Conservation (phyloP, 2,113 vertebrate genomes). For the Phocoena sinus region DNA sequence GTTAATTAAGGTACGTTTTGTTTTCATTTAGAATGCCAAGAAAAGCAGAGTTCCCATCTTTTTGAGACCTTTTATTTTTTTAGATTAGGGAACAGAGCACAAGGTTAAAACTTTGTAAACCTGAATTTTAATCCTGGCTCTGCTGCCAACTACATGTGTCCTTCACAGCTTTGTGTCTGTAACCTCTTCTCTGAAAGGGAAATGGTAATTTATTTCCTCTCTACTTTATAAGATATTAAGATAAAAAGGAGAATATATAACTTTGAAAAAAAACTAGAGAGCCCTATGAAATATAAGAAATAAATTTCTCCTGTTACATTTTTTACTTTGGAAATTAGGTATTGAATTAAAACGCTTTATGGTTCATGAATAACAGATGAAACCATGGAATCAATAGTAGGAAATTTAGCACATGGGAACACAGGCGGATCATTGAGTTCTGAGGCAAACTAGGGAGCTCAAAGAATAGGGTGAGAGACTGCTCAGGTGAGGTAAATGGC, state of each 20-base stretch:
- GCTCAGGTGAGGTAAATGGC: neutral
- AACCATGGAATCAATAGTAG: neutral
- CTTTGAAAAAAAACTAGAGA: neutral
- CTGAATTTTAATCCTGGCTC: neutral
- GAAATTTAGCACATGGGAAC: neutral
- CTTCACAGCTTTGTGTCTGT: neutral
- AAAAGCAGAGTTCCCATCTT: neutral
- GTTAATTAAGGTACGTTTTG: neutral
- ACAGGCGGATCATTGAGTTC: neutral
- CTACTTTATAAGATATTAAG: neutral
- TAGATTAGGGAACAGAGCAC: neutral
- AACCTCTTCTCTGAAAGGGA: neutral
- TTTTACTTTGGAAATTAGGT: slow-evolving; percentile 26
- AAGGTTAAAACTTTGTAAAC: neutral
- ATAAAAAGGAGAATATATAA: neutral
- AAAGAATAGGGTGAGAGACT: neutral
- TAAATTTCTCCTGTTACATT: neutral
- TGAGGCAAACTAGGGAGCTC: neutral
- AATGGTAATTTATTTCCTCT: neutral
- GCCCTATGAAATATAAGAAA: neutral
- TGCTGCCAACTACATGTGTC: neutral
- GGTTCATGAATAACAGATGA: neutral
- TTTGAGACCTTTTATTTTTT: neutral
- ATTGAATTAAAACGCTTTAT: neutral
- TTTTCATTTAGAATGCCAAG: neutral